Conservation (phyloP, 2,797 vertebrate species). For the Crypturellus tataupa region DNA sequence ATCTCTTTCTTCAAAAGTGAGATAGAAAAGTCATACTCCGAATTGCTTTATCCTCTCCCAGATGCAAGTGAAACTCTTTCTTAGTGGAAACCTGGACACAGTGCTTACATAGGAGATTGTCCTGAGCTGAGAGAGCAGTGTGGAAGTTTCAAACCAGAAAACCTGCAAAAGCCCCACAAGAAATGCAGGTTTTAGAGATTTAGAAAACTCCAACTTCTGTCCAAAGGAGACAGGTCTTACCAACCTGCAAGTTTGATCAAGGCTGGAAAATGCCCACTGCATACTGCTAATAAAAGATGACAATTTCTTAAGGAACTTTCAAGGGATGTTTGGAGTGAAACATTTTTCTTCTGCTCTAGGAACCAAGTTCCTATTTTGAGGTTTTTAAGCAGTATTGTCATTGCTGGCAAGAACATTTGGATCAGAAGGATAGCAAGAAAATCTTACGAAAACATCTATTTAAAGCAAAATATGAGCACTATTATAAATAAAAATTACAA, state of each 20-base stretch:
- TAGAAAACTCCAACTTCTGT: background rate
- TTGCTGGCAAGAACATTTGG: background rate
- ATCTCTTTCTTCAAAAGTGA: background rate
- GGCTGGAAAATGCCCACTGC: background rate
- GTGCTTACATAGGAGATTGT: background rate
- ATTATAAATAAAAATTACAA: too few relatives aligned
- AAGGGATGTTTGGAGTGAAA: background rate
- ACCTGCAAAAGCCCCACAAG: background rate
- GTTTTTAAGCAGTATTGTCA: background rate
- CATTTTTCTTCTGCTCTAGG: background rate
- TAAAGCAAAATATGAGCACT: background rate
- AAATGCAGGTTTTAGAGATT: background rate
- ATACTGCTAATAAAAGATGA: background rate
- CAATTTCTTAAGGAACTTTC: background rate
- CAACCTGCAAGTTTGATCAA: background rate
- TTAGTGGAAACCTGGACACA: conserved; percentile 10
- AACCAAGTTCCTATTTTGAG: background rate
- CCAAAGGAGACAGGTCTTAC: background rate
- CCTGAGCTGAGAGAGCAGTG: background rate
- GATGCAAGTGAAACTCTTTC: background rate
- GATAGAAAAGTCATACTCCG: background rate
- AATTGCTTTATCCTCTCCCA: conserved; percentile 10
- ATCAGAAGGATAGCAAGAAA: background rate
- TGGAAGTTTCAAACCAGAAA: background rate
- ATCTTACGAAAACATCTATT: background rate